A percentile compares a stretch with the other conserved stretches of the same genome.
phyloP scores from a whole-genome alignment of 2,113 vertebrate genomes.

The Carassius auratus region DNA sequence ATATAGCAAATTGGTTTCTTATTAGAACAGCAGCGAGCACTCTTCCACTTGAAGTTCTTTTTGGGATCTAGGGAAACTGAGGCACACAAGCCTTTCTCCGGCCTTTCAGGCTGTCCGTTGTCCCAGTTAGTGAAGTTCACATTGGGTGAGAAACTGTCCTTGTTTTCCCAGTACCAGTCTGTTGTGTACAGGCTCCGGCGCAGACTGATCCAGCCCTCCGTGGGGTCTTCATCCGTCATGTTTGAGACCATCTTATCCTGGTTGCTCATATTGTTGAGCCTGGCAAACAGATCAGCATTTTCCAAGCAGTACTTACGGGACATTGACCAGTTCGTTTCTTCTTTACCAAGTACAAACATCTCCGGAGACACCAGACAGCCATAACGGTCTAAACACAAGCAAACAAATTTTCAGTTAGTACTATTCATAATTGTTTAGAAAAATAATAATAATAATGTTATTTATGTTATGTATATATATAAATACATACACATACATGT shows the following conservation, averaged over 20 bases:
- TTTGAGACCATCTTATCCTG: background rate
- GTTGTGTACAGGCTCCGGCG: slow-evolving; percentile 59
- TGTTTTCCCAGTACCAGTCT: slow-evolving; percentile 70
- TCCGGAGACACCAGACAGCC: slow-evolving; percentile 62
- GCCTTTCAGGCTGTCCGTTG: slow-evolving; percentile 18
- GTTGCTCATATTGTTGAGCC: background rate
- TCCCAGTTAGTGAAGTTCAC: slow-evolving; percentile 58
- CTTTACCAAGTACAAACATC: background rate
- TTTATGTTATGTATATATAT: no score
- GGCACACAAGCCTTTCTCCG: slow-evolving; percentile 59
- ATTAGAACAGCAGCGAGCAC: slow-evolving; percentile 61
- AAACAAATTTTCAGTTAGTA: background rate
- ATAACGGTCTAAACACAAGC: slow-evolving; percentile 53
- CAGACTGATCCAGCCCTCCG: slow-evolving; percentile 69
- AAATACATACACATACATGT: no score
- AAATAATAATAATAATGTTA: no score
- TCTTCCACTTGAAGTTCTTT: slow-evolving; percentile 55
- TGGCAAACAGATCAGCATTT: background rate
- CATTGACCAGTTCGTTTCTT: slow-evolving; percentile 53
- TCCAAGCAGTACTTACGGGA: slow-evolving; percentile 50
- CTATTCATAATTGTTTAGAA: no score
- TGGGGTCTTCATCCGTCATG: rapidly evolving
- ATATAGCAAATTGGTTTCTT: slow-evolving; percentile 62
- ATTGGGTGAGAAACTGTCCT: rapidly evolving
- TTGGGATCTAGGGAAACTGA: slow-evolving; percentile 23